These are phyloP conservation scores for Ochropleura plecta DNA, from an alignment of 2,888 invertebrate species.

Conservation along the genomic window DNA sequence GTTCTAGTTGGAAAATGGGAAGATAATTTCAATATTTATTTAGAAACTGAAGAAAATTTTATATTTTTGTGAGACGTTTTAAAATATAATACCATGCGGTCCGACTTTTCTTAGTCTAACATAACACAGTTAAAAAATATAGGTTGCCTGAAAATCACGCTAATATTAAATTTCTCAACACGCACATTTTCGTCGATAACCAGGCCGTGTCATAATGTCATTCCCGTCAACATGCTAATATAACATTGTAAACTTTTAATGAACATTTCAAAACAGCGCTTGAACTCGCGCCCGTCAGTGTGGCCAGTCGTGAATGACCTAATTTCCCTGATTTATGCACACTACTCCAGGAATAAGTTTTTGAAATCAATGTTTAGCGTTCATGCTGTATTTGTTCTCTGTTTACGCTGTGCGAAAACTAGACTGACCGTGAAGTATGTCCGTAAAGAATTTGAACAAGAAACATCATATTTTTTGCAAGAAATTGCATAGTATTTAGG, in stretches of 20 bases:
- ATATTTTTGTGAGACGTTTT: no score
- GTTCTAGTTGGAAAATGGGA: background rate
- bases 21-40: background rate
- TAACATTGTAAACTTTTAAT: conserved; percentile 65
- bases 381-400: conserved; percentile 58
- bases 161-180: conserved; percentile 38
- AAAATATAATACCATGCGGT: background rate
- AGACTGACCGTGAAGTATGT: conserved; percentile 17
- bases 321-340: conserved; percentile 77
- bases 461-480: background rate
- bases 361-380: conserved; percentile 69
- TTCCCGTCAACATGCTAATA: conserved; percentile 60
- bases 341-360: conserved; percentile 73
- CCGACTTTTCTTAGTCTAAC: background rate
- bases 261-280: conserved; percentile 50
- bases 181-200: conserved; percentile 52
- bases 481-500: background rate
- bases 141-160: conserved; percentile 40
- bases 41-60: no score
- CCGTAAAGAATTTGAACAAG: conserved; percentile 1
- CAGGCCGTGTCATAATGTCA: conserved; percentile 60
- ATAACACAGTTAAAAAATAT: conserved; percentile 27
- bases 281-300: conserved; percentile 43
- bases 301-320: conserved; percentile 68
- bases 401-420: conserved; percentile 44